Conservation (phyloP, 2,113 vertebrate genomes). For the Numida meleagris region DNA sequence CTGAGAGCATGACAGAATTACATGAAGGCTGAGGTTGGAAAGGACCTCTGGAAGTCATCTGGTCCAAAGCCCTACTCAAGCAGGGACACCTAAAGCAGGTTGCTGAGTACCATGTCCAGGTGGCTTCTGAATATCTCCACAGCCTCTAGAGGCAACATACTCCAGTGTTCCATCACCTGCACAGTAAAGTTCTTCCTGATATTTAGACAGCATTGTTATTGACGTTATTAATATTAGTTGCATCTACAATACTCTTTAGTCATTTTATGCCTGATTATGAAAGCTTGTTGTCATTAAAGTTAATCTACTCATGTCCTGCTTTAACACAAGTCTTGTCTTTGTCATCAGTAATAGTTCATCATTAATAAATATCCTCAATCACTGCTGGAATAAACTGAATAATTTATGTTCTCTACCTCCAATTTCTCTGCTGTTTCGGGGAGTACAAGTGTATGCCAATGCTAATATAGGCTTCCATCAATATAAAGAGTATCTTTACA, state of each 20-base stretch:
- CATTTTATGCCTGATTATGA: slow-evolving; percentile 8
- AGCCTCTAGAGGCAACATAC: neutral
- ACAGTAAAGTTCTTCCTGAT: neutral
- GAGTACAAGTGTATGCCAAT: neutral
- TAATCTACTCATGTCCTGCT: neutral
- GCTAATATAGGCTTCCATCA: neutral
- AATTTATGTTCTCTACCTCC: neutral
- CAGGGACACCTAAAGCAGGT: neutral
- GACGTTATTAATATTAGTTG: neutral
- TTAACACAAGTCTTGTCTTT: slow-evolving; percentile 16
- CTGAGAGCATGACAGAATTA: neutral
- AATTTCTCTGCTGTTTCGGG: neutral
- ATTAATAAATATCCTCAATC: slow-evolving; percentile 1
- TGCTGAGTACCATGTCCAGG: neutral
- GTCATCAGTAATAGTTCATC: neutral
- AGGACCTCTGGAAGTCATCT: neutral
- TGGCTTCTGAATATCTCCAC: neutral
- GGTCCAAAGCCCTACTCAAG: neutral
- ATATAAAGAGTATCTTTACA: neutral
- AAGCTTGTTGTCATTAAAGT: slow-evolving; percentile 26
- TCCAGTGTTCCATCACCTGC: neutral
- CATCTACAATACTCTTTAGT: neutral
- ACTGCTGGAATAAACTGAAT: neutral
- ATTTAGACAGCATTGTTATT: neutral
- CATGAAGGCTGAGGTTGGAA: neutral